Base-by-base conservation (phyloP, 1,140 invertebrate genomes). In the Saccostrea glomerata region DNA sequence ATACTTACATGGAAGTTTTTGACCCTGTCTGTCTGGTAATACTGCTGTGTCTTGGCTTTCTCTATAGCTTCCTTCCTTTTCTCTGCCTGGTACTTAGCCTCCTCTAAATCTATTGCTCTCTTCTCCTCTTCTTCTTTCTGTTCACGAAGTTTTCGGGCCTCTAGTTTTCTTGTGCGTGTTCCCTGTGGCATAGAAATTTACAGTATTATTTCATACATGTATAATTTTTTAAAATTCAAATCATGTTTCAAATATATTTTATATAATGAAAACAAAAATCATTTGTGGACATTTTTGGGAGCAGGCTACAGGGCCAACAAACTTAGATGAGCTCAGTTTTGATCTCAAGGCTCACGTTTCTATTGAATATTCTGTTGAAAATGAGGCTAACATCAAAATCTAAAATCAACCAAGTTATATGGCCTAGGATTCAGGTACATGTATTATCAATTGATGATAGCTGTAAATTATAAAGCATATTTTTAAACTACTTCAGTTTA, bases 21-120 rank as follows among this genome's bases (percentile, higher is more conserved):
- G 40, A 95, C 93, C 87, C 94, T 87, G 86, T 95, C 95, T 70
- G 95, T 95, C 86, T 95, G 94, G 84, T 95, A 95, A 90, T 95
- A 95, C 90, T 95, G 94, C 85, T 94, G 93, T 70, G 94, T 94
- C 88, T 95, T 95, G 7, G 95, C 95, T 88, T 95, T 95, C 82
- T 95, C 95, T 86, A 95, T 94, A 2, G 94, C 94, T 83, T 95
- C 94, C 89, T 92, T 94, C 60, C 95, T 90, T 89, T 94, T 90
- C 82, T 92, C 88, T 40, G 95, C 95, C 85, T 95, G 94, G 86
- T 90, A 95, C 88, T 94, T 92, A 1, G 94, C 94, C 89, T 95
- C 94, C 88, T 95, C 95, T 25, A 95, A 40, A 88, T 95, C 95
- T 58, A 95, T 89, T 82, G 89, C 83, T 55, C 90, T 90, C 82